Conservation (phyloP, 2,113 vertebrate species). For the Sclerurus mexicanus region DNA sequence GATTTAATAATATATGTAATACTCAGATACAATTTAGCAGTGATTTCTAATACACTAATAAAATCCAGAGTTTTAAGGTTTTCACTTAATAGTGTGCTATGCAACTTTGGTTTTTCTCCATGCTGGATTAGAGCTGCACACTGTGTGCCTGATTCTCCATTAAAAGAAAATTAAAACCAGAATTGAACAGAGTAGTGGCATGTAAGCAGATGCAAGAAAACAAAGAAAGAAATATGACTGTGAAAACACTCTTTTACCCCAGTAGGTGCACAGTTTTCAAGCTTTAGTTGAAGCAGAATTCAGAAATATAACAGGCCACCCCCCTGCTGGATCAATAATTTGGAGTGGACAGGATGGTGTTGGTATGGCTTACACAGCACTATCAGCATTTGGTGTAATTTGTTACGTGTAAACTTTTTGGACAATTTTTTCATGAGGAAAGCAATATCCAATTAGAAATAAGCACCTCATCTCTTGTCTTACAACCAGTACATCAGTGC, state of each 20-base stretch:
- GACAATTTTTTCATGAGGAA: neutral
- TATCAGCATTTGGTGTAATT: conserved; percentile 47
- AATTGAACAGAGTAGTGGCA: conserved; percentile 17
- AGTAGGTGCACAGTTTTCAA: conserved; percentile 53
- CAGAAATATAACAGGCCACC: conserved; percentile 25
- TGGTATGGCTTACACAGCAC: neutral
- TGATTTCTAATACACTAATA: neutral
- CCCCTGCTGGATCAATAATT: neutral
- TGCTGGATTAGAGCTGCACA: conserved; percentile 22
- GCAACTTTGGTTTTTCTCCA: neutral
- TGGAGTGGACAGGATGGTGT: neutral
- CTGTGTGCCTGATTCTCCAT: conserved; percentile 39
- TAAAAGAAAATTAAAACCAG: conserved; percentile 7
- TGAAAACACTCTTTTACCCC: conserved; percentile 54
- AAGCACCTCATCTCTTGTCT: neutral
- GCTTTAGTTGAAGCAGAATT: conserved; percentile 36
- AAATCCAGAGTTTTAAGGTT: neutral
- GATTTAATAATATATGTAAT: neutral
- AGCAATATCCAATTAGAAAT: neutral
- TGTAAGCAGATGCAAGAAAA: conserved; percentile 54
- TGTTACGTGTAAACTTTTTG: neutral
- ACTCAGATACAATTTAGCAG: neutral
- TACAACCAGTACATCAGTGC: neutral
- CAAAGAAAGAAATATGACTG: conserved; percentile 24
- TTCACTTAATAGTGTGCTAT: neutral